These are phyloP conservation scores for Isaurus tuberculatus DNA, from an alignment of 92 coral and sea anemone genomes.

Conservation along the genomic window DNA sequence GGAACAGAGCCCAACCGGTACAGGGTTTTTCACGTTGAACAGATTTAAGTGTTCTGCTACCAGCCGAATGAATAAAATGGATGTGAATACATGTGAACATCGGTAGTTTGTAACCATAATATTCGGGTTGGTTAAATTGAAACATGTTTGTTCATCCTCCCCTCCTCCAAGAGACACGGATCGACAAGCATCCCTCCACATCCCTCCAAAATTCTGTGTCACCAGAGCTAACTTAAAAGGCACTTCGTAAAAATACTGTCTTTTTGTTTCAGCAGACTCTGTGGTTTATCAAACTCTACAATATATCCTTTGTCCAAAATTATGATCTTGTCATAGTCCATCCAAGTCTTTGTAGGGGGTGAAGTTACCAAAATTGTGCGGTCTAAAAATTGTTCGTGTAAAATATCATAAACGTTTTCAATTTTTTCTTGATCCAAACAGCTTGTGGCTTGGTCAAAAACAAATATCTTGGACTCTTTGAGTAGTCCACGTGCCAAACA, in stretches of 20 bases:
- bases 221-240: too few species aligned
- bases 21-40: too few species aligned
- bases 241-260: background rate
- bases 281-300: slow-evolving; percentile 34
- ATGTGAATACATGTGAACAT: too few species aligned
- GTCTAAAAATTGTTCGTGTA: background rate
- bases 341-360: background rate
- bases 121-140: too few species aligned
- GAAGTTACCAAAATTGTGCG: slow-evolving; percentile 3
- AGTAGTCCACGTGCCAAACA: slow-evolving; percentile 27
- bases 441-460: slow-evolving; percentile 37
- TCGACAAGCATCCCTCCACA: too few species aligned
- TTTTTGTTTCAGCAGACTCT: background rate
- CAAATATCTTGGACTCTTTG: slow-evolving; percentile 23
- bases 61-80: too few species aligned
- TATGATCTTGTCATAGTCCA: slow-evolving; percentile 26
- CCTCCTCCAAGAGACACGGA: too few species aligned
- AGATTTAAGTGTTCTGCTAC: too few species aligned
- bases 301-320: slow-evolving; percentile 23
- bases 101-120: too few species aligned
- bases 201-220: too few species aligned
- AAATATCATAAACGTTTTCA: background rate
- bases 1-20: too few species aligned
- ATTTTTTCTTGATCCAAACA: slow-evolving; percentile 11
- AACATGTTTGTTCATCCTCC: too few species aligned